Evolutionary conservation across 2,797 vertebrate species (phyloP).

Genomic region (Diglossa cyanea): DNA sequence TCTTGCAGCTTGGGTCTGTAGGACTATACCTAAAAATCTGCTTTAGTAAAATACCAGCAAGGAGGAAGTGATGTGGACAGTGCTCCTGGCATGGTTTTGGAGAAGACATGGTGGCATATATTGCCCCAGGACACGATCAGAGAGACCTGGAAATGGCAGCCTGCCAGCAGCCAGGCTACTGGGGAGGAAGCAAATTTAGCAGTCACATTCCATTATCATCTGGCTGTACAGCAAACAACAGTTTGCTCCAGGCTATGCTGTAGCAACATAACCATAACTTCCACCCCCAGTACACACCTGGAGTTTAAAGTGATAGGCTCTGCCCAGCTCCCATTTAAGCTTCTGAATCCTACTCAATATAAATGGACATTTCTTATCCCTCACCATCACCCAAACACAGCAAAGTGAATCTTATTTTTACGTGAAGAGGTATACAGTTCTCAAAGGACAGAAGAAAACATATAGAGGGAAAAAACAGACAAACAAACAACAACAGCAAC

Average conservation of each 20-base stretch:
- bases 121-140: background rate
- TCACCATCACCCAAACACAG: background rate
- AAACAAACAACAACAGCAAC: background rate
- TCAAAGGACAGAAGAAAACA: background rate
- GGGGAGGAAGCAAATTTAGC: background rate
- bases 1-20: background rate
- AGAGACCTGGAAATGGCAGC: background rate
- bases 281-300: background rate
- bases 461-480: background rate
- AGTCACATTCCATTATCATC: background rate
- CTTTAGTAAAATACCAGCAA: background rate
- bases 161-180: accelerated
- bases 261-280: background rate
- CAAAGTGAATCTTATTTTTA: background rate
- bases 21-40: background rate
- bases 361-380: background rate
- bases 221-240: background rate
- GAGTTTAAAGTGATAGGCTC: background rate
- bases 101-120: accelerated
- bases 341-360: background rate
- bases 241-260: background rate
- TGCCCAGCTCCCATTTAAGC: background rate
- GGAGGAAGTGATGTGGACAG: background rate
- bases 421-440: background rate
- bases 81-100: background rate